Evolutionary conservation across 1,140 invertebrate genomes (phyloP).

Genomic region (Drosophila ogumai): DNA sequence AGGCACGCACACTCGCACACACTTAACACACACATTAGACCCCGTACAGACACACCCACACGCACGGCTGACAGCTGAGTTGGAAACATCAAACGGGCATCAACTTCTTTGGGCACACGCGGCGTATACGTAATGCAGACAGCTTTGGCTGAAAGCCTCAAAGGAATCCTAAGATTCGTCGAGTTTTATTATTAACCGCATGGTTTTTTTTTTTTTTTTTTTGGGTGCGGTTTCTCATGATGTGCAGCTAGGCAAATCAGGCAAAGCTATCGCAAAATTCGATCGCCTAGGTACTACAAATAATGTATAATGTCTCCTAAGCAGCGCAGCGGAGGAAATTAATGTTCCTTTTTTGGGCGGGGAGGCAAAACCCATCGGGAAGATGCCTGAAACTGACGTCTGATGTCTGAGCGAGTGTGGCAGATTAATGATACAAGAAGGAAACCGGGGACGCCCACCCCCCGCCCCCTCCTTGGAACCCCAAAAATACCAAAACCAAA

Average conservation of each 20-base stretch:
- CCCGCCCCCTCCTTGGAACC: not conserved
- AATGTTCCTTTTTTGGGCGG: conserved; percentile 78
- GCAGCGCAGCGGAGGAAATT: conserved; percentile 67
- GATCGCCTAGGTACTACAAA: conserved; percentile 59
- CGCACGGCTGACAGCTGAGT: conserved; percentile 20
- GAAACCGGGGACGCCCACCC: not conserved
- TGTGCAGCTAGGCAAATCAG: conserved; percentile 51
- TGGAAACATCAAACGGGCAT: conserved; percentile 69
- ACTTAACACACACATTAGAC: conserved; percentile 32
- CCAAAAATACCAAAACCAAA: conserved; percentile 14
- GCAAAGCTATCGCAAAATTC: conserved; percentile 64
- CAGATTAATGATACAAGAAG: conserved; percentile 72
- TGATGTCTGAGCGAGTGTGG: conserved; percentile 68
- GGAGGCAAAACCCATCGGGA: conserved; percentile 15
- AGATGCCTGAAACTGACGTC: conserved; percentile 69
- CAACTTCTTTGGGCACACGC: conserved; percentile 52
- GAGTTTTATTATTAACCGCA: conserved; percentile 19
- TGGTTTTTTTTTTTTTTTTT: conserved; percentile 3
- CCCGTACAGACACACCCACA: conserved; percentile 4
- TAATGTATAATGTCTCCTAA: conserved; percentile 57
- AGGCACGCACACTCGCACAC: conserved; percentile 33
- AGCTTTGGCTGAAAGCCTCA: conserved; percentile 19
- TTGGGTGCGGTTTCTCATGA: conserved; percentile 6
- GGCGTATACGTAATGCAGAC: conserved; percentile 75
- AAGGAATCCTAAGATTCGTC: conserved; percentile 46